These are phyloP conservation scores for Takifugu ocellatus DNA, from an alignment of 2,797 vertebrate species.

Conservation along the genomic window DNA sequence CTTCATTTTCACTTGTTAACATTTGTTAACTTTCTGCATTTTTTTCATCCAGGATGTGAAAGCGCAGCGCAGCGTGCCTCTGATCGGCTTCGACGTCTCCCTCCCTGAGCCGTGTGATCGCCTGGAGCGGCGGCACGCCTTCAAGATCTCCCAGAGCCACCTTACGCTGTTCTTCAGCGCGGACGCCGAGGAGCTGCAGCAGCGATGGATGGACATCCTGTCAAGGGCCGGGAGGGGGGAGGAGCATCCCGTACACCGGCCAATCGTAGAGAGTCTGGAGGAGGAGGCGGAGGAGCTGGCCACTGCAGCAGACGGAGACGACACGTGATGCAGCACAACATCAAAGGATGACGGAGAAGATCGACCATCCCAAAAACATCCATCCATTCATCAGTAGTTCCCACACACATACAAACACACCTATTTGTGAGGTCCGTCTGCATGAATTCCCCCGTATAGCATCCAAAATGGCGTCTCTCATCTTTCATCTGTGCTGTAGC, in stretches of 20 bases:
- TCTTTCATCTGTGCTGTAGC: not conserved
- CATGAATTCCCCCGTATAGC: conserved; percentile 26
- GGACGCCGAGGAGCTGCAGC: conserved; percentile 85
- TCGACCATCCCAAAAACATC: conserved; percentile 23
- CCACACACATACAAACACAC: conserved; percentile 10
- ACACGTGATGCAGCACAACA: conserved; percentile 71
- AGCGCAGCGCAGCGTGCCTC: conserved; percentile 87
- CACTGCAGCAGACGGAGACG: conserved; percentile 54
- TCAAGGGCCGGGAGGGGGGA: conserved; percentile 84
- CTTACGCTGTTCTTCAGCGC: conserved; percentile 89
- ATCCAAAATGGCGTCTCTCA: conserved; percentile 12
- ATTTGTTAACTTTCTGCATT: not conserved
- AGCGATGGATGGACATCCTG: conserved; percentile 85
- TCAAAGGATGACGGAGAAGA: conserved; percentile 2
- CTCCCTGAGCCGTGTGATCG: conserved; percentile 84
- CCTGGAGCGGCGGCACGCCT: conserved; percentile 83
- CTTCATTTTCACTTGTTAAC: too few relatives aligned
- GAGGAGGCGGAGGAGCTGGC: conserved; percentile 76
- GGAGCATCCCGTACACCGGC: conserved; percentile 72
- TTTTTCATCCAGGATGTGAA: conserved; percentile 81
- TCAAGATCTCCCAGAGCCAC: conserved; percentile 92
- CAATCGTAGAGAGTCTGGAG: conserved; percentile 80
- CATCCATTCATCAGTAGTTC: conserved; percentile 13
- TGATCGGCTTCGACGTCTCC: conserved; percentile 89
- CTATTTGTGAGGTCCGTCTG: conserved; percentile 57